Percentiles rank a stretch among this genome's conserved stretches.
Evolutionary conservation across 2,888 invertebrate genomes (phyloP).

Genomic region (Trissonchulus latispiculum): DNA sequence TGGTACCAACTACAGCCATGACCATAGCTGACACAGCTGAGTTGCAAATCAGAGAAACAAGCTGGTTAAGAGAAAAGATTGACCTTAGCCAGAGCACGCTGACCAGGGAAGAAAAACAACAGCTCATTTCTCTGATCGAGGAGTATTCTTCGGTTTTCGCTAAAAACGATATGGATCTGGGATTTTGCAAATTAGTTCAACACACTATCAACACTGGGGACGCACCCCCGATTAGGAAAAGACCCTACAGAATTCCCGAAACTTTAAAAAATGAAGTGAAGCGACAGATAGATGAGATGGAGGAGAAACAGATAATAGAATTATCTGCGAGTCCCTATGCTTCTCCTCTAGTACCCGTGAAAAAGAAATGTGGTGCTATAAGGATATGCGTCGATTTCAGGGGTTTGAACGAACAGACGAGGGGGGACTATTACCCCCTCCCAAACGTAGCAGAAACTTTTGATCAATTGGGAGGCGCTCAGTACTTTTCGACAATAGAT

Average conservation of each 20-base stretch:
- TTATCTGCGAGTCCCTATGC: neutral
- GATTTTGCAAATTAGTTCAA: neutral
- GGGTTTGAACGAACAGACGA: neutral
- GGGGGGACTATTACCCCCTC: neutral
- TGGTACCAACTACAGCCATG: neutral
- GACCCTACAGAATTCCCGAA: neutral
- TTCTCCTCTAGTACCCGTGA: neutral
- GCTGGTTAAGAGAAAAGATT: neutral
- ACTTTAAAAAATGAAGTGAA: neutral
- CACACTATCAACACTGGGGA: neutral
- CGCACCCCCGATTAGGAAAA: neutral
- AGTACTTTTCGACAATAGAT: constrained; percentile 19
- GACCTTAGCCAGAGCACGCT: neutral
- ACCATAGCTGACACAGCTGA: neutral
- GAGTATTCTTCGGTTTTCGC: neutral
- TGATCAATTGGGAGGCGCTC: neutral
- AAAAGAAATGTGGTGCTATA: neutral
- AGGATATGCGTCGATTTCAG: neutral
- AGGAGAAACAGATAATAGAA: neutral
- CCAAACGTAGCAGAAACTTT: neutral
- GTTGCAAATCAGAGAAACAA: neutral
- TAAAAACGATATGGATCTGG: neutral
- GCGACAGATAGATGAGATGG: neutral
- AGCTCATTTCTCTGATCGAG: neutral
- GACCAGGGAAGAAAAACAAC: neutral